Evolutionary conservation across 2,113 vertebrate species (phyloP).

Genomic region (Larimichthys polyactis): DNA sequence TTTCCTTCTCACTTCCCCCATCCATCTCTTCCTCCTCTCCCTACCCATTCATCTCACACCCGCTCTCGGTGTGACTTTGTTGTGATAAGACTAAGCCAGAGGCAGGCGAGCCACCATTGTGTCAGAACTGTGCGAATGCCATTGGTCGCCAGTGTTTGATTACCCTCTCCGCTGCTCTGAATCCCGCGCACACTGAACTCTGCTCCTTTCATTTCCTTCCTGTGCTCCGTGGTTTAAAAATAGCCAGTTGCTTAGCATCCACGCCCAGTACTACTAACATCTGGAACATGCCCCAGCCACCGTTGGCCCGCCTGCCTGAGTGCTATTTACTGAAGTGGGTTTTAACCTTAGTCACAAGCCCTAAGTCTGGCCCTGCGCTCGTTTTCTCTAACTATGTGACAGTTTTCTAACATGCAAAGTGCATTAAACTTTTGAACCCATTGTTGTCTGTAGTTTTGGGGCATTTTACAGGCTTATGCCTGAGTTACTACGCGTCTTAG

Average conservation of each 20-base stretch:
- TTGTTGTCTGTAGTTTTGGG: not conserved
- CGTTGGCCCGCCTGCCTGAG: slow-evolving; percentile 28
- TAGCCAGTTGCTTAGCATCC: slow-evolving; percentile 71
- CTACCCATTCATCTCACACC: slow-evolving; percentile 68
- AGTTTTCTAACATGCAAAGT: slow-evolving; percentile 3
- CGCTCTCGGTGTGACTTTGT: slow-evolving; percentile 51
- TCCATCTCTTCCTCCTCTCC: slow-evolving; percentile 49
- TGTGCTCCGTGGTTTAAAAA: slow-evolving; percentile 67
- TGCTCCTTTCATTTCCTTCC: slow-evolving; percentile 75
- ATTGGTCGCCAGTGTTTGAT: slow-evolving; percentile 67
- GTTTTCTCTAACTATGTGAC: slow-evolving; percentile 29
- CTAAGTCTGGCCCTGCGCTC: slow-evolving; percentile 24
- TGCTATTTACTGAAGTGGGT: slow-evolving; percentile 59
- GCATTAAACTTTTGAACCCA: not conserved
- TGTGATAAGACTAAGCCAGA: slow-evolving; percentile 68
- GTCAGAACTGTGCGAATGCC: slow-evolving; percentile 55
- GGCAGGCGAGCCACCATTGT: slow-evolving; percentile 58
- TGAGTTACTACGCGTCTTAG: not conserved
- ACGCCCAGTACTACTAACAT: slow-evolving; percentile 65
- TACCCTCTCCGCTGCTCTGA: slow-evolving; percentile 57
- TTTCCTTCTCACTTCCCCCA: slow-evolving; percentile 27
- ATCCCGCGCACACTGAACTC: slow-evolving; percentile 62
- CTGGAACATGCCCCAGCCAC: slow-evolving; percentile 63
- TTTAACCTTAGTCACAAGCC: slow-evolving; percentile 57
- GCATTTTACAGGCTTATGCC: not conserved